A percentile compares a stretch with the other conserved stretches of the same genome.
phyloP scores from a whole-genome alignment of 2,888 invertebrate species.

The Callimorpha dominula region DNA sequence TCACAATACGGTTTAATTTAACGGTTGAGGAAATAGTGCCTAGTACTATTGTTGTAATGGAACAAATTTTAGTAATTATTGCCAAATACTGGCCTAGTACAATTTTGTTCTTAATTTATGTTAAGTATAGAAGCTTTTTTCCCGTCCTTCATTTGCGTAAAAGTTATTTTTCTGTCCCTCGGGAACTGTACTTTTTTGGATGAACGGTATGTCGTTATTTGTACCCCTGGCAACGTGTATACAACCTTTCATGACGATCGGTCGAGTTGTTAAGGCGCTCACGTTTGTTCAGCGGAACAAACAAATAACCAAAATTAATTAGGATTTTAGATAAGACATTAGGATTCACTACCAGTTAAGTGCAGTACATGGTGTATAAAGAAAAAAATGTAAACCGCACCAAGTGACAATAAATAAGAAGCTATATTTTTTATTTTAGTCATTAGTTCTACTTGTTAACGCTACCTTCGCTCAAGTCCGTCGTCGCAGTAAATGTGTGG shows the following conservation, averaged over 20 bases:
- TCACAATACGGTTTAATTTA: conserved; percentile 67
- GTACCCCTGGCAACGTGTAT: neutral
- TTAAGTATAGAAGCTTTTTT: neutral
- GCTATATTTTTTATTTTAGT: neutral
- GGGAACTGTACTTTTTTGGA: too few species aligned
- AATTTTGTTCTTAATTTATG: neutral
- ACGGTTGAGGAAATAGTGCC: conserved; percentile 65
- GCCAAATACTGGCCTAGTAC: too few species aligned
- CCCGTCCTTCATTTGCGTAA: neutral
- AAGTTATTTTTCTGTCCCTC: neutral
- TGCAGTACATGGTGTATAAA: neutral
- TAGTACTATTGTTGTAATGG: conserved; percentile 20
- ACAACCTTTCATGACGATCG: neutral
- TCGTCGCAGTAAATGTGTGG: too few species aligned
- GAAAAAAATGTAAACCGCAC: too few species aligned
- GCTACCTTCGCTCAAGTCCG: too few species aligned
- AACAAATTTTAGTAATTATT: conserved; percentile 1
- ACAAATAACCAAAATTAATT: neutral
- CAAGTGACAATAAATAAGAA: neutral
- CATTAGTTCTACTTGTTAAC: neutral
- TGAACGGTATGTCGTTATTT: too few species aligned
- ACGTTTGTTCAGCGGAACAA: neutral
- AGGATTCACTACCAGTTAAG: neutral
- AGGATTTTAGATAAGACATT: too few species aligned
- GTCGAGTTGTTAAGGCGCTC: neutral